Percentiles rank a stretch among this genome's conserved stretches.
Evolutionary conservation across 2,888 invertebrate genomes (phyloP).

Genomic region (Agrochola litura): DNA sequence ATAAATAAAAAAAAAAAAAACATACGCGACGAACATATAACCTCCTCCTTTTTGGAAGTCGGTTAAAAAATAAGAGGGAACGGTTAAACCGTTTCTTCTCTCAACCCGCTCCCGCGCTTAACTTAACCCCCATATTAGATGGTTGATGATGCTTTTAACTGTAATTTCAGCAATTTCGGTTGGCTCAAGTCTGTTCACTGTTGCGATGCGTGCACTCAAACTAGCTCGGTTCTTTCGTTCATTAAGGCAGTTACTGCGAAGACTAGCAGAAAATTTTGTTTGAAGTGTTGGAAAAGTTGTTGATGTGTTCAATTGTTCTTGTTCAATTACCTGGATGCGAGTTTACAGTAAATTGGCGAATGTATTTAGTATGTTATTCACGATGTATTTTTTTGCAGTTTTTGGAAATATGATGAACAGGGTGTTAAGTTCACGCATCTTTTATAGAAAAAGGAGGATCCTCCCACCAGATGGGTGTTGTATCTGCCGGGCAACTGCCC

Average conservation of each 20-base stretch:
- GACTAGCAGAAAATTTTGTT: constrained; percentile 43
- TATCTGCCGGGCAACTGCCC: too few species aligned
- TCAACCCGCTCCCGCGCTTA: constrained; percentile 26
- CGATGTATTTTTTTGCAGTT: background rate
- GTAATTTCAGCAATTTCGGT: constrained; percentile 81
- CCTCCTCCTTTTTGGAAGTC: too few species aligned
- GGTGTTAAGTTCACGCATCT: too few species aligned
- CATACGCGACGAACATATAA: too few species aligned
- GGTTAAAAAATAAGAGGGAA: too few species aligned
- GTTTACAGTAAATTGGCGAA: background rate
- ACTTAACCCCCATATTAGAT: constrained; percentile 51
- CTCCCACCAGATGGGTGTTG: too few species aligned
- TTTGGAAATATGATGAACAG: too few species aligned
- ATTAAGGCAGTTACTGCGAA: constrained; percentile 51
- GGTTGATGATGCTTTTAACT: constrained; percentile 78
- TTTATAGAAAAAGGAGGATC: too few species aligned
- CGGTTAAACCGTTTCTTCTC: background rate
- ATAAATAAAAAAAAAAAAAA: too few species aligned
- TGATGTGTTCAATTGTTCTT: constrained; percentile 21
- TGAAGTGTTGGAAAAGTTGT: constrained; percentile 25
- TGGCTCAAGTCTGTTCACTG: constrained; percentile 68
- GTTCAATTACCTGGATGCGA: constrained; percentile 44
- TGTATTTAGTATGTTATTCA: background rate
- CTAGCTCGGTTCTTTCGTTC: constrained; percentile 67
- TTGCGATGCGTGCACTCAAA: constrained; percentile 66